A percentile compares a stretch with the other conserved stretches of the same genome.
These are phyloP conservation scores for Cantharis rufa DNA, from an alignment of 2,888 invertebrate genomes.

Conservation along the genomic window DNA sequence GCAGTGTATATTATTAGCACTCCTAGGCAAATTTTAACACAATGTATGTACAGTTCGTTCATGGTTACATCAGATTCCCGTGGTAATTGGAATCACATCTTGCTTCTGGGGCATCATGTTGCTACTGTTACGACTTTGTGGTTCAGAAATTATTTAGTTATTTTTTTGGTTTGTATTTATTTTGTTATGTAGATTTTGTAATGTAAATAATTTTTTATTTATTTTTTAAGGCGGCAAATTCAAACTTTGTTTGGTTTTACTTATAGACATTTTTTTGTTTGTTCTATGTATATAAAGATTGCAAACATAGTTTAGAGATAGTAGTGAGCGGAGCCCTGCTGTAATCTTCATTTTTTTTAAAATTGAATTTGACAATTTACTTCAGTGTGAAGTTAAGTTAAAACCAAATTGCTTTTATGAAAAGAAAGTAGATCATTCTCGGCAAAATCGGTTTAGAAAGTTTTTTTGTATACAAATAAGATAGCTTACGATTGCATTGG, in stretches of 20 bases:
- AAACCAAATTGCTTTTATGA: neutral
- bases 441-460: too few species aligned
- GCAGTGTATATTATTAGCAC: constrained; percentile 57
- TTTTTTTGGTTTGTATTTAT: constrained; percentile 3
- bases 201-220: neutral
- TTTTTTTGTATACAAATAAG: too few species aligned
- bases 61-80: constrained; percentile 70
- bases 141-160: constrained; percentile 36
- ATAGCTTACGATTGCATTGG: too few species aligned
- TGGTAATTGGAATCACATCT: constrained; percentile 87
- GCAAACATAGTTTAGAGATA: neutral
- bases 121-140: constrained; percentile 73
- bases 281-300: neutral
- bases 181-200: neutral
- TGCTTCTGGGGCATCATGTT: constrained; percentile 85
- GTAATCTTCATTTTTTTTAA: neutral
- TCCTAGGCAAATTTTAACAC: constrained; percentile 53
- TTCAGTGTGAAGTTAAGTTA: too few species aligned
- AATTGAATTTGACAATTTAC: neutral
- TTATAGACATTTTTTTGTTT: neutral
- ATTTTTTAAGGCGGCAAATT: neutral
- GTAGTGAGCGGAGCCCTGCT: neutral
- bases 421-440: neutral
- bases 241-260: neutral
- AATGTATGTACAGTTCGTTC: constrained; percentile 61